phyloP scores from a whole-genome alignment of 2,113 vertebrate species.

The Scopus umbretta region DNA sequence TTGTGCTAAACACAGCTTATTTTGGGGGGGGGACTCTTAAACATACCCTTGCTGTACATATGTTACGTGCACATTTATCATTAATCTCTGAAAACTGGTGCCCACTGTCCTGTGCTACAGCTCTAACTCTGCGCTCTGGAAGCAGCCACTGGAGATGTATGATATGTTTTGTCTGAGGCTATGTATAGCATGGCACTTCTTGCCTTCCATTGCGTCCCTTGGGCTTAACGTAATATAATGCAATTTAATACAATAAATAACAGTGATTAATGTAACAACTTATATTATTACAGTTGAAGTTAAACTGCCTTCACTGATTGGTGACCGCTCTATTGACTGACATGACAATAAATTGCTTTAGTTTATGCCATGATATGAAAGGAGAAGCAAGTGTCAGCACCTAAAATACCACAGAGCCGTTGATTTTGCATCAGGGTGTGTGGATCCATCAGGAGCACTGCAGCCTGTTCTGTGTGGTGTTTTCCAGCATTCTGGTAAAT shows the following conservation, averaged over 20 bases:
- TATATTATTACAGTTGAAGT: neutral
- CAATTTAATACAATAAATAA: neutral
- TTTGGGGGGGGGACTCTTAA: neutral
- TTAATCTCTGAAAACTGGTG: neutral
- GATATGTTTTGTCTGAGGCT: neutral
- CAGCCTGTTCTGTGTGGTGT: neutral
- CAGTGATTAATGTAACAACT: neutral
- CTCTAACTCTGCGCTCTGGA: neutral
- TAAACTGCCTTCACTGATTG: neutral
- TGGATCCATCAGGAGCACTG: neutral
- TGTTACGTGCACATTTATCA: neutral
- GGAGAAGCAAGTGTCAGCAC: neutral
- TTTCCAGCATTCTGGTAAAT: neutral
- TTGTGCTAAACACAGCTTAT: neutral
- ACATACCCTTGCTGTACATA: neutral
- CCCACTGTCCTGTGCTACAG: neutral
- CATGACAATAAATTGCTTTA: neutral
- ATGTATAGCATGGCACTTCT: neutral
- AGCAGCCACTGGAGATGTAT: neutral
- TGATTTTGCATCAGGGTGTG: neutral
- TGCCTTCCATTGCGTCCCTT: neutral
- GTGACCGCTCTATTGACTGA: neutral
- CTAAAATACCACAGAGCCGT: neutral
- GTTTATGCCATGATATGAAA: neutral
- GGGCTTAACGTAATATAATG: neutral